phyloP scores from a whole-genome alignment of 2,888 invertebrate species.

The Harpalus rubripes region DNA sequence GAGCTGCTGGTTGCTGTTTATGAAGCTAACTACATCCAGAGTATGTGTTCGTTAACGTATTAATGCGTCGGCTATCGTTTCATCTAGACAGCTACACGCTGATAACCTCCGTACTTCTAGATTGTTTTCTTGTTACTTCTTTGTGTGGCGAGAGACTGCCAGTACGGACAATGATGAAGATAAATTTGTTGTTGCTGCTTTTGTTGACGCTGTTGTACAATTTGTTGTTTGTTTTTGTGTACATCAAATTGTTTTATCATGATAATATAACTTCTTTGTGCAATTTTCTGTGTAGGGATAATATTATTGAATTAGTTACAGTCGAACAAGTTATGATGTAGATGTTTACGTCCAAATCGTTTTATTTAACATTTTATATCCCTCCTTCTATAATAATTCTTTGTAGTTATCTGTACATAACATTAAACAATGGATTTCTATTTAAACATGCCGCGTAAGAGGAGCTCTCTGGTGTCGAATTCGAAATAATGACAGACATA shows the following conservation, averaged over 20 bases:
- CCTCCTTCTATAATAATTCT: no score
- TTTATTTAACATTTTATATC: not conserved
- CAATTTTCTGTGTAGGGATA: not conserved
- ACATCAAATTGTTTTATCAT: no score
- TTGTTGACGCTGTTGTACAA: not conserved
- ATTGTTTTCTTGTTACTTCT: conserved; percentile 42
- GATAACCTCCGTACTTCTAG: conserved; percentile 32
- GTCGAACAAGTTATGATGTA: not conserved
- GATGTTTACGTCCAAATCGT: not conserved
- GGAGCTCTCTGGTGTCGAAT: no score
- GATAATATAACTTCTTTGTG: not conserved
- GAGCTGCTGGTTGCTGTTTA: conserved; percentile 4
- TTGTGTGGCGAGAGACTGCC: conserved; percentile 8
- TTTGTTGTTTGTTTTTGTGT: not conserved
- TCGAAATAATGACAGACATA: no score
- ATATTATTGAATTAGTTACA: conserved; percentile 3
- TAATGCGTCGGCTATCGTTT: conserved; percentile 54
- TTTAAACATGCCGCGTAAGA: no score
- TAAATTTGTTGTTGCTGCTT: conserved; percentile 13
- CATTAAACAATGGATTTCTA: no score
- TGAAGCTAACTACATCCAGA: conserved; percentile 22
- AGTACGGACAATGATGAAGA: conserved; percentile 14
- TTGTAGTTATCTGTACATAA: no score
- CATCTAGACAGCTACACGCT: conserved; percentile 56
- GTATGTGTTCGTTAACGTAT: conserved; percentile 39